phyloP scores from a whole-genome alignment of 2,113 vertebrate species.

The Epinephelus moara region DNA sequence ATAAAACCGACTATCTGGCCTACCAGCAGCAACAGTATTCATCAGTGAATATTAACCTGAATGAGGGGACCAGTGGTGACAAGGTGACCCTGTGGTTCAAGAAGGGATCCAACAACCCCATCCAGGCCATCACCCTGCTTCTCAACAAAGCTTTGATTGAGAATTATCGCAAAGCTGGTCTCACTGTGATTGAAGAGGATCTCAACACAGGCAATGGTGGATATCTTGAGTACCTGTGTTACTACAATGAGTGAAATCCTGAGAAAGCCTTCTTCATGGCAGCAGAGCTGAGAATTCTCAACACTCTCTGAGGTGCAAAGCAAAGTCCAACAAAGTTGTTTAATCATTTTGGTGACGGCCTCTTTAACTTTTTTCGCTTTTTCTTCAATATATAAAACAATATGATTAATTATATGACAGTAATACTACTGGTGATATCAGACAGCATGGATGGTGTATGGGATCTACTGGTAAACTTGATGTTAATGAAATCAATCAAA shows the following conservation, averaged over 20 bases:
- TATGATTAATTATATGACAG: not conserved
- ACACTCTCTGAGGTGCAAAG: too few species aligned
- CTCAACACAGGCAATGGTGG: not conserved
- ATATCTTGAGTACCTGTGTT: not conserved
- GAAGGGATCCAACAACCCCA: accelerated
- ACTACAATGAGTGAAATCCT: too few species aligned
- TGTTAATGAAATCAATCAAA: too few species aligned
- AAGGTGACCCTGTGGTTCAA: not conserved
- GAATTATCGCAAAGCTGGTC: not conserved
- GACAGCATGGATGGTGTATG: too few species aligned
- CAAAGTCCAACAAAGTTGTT: not conserved
- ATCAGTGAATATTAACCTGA: not conserved
- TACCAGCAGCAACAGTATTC: not conserved
- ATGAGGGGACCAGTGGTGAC: not conserved
- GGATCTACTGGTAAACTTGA: too few species aligned
- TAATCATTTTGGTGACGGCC: not conserved
- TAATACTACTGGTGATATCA: not conserved
- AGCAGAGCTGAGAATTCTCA: too few species aligned
- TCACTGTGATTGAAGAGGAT: not conserved
- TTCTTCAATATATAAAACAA: not conserved
- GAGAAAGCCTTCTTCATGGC: too few species aligned
- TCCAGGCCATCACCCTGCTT: not conserved
- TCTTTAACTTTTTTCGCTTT: not conserved
- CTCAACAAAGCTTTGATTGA: accelerated
- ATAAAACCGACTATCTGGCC: accelerated